phyloP scores from a whole-genome alignment of 2,888 invertebrate genomes.

The Tipula helvola region DNA sequence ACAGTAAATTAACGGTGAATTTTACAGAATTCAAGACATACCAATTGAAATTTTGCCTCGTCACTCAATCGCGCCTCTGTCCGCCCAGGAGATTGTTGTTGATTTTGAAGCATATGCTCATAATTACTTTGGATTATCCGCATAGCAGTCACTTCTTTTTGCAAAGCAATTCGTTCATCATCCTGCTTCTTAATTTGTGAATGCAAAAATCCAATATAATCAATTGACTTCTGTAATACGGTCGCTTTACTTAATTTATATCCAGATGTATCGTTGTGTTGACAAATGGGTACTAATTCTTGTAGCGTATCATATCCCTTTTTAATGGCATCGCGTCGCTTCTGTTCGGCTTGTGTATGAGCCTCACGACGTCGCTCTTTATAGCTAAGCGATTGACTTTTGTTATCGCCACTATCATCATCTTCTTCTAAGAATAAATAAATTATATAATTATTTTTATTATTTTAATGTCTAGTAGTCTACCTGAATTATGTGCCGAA shows the following conservation, averaged over 20 bases:
- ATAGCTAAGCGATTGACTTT: conserved; percentile 61
- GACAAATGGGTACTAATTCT: conserved; percentile 86
- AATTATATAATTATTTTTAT: neutral
- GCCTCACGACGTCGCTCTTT: conserved; percentile 90
- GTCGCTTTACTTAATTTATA: conserved; percentile 95
- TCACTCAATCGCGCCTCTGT: conserved; percentile 83
- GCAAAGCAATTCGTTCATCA: conserved; percentile 78
- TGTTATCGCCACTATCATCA: conserved; percentile 49
- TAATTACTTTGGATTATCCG: conserved; percentile 92
- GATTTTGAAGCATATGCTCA: conserved; percentile 91
- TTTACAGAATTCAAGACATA: conserved; percentile 36
- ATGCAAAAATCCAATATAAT: conserved; percentile 82
- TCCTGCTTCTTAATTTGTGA: conserved; percentile 90
- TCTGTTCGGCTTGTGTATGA: conserved; percentile 93
- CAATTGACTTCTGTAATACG: conserved; percentile 82
- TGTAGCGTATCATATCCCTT: conserved; percentile 92
- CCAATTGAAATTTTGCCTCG: conserved; percentile 93
- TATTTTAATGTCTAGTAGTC: conserved; percentile 13
- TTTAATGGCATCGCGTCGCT: conserved; percentile 91
- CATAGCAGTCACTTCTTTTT: conserved; percentile 86
- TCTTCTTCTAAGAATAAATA: conserved; percentile 40
- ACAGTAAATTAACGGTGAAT: no score
- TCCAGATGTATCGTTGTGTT: conserved; percentile 80
- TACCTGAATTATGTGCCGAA: conserved; percentile 68
- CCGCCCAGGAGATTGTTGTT: conserved; percentile 81